Conservation (phyloP, 2,888 invertebrate species). For the Lasioglossum villosulum region DNA sequence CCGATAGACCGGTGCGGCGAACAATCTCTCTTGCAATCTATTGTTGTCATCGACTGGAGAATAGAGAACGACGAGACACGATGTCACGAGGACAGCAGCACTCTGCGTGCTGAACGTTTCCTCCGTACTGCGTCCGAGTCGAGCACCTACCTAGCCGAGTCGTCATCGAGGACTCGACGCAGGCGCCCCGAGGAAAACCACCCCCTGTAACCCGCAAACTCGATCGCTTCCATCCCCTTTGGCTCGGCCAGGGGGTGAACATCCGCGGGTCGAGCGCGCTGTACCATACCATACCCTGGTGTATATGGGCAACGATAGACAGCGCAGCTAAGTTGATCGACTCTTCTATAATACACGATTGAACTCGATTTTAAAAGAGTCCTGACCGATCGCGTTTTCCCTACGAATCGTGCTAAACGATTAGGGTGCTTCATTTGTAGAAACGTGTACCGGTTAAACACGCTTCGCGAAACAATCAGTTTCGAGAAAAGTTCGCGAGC, state of each 20-base stretch:
- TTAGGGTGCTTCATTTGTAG: too few species aligned
- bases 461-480: neutral
- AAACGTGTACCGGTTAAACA: neutral
- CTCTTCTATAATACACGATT: neutral
- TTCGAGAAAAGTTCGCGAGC: neutral
- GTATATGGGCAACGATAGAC: conserved; percentile 44
- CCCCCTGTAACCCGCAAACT: conserved; percentile 65
- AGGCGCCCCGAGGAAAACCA: conserved; percentile 76
- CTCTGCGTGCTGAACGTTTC: conserved; percentile 60
- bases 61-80: conserved; percentile 30
- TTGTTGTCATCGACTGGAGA: conserved; percentile 31
- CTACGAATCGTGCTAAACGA: neutral
- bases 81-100: conserved; percentile 55
- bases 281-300: conserved; percentile 31
- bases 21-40: conserved; percentile 14
- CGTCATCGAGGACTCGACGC: conserved; percentile 83
- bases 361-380: neutral
- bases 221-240: conserved; percentile 51
- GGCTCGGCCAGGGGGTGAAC: conserved; percentile 59
- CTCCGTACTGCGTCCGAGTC: conserved; percentile 82
- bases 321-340: conserved; percentile 7
- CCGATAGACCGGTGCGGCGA: neutral
- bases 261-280: conserved; percentile 60
- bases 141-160: conserved; percentile 80
- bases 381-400: neutral